Evolutionary conservation across 2,797 vertebrate genomes (phyloP).

Genomic region (Gallirallus australis): DNA sequence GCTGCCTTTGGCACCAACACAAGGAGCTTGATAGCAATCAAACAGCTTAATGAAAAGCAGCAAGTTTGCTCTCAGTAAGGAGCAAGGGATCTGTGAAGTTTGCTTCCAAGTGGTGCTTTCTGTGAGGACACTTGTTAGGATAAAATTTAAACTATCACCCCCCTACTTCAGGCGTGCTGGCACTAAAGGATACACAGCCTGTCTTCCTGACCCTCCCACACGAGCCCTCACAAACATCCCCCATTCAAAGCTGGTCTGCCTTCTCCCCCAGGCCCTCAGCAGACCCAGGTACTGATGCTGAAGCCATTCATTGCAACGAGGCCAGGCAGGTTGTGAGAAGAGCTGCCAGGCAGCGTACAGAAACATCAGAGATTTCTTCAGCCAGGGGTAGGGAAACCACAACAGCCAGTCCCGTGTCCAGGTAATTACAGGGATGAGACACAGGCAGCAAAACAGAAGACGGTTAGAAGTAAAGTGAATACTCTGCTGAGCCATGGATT

Average conservation of each 20-base stretch:
- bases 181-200: not conserved
- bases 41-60: constrained; percentile 63
- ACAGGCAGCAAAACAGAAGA: not conserved
- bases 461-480: not conserved
- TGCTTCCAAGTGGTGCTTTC: constrained; percentile 56
- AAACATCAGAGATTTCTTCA: not conserved
- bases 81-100: constrained; percentile 37
- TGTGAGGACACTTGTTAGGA: constrained; percentile 48
- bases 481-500: not conserved
- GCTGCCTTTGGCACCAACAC: constrained; percentile 53
- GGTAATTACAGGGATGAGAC: not conserved
- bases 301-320: not conserved
- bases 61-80: constrained; percentile 46
- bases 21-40: constrained; percentile 58
- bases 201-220: not conserved
- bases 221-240: not conserved
- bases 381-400: not conserved
- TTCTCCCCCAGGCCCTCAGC: not conserved
- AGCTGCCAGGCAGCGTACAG: not conserved
- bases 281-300: not conserved
- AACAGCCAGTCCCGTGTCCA: not conserved
- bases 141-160: not conserved
- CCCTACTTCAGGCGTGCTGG: not conserved
- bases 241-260: not conserved
- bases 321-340: not conserved